Conservation (phyloP, 2,797 vertebrate genomes). For the Eurystomus glaucurus region DNA sequence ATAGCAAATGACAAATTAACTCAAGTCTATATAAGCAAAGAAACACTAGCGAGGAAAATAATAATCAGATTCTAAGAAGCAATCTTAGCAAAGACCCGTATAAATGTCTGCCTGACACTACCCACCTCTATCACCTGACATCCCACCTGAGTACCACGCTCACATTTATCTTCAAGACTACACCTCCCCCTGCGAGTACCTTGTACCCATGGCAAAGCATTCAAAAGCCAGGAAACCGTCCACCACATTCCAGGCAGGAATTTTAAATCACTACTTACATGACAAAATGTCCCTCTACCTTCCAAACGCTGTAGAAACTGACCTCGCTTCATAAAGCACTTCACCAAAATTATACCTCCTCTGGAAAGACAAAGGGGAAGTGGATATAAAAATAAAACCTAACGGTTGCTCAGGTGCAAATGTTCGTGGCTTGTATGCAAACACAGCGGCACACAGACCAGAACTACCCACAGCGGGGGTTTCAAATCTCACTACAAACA, state of each 20-base stretch:
- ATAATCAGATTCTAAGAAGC: background rate
- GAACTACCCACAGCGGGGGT: background rate
- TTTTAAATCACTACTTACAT: slow-evolving; percentile 30
- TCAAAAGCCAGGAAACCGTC: background rate
- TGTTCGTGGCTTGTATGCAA: slow-evolving; percentile 47
- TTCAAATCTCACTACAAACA: background rate
- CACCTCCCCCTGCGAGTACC: background rate
- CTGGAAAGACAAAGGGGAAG: slow-evolving; percentile 64
- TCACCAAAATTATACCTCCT: background rate
- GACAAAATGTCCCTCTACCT: background rate
- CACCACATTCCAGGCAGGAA: background rate
- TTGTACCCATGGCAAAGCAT: background rate
- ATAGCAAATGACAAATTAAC: background rate
- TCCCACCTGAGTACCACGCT: fast-evolving
- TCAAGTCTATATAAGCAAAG: background rate
- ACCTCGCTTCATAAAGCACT: background rate
- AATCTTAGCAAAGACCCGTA: background rate
- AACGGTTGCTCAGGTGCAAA: slow-evolving; percentile 57
- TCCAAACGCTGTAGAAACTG: background rate
- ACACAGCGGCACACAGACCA: background rate
- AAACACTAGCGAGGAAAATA: background rate
- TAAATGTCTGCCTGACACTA: background rate
- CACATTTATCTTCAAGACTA: background rate
- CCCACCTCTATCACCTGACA: background rate
- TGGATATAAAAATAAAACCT: background rate